Evolutionary conservation across 2,113 vertebrate genomes (phyloP).

Genomic region (Aplodontia rufa): DNA sequence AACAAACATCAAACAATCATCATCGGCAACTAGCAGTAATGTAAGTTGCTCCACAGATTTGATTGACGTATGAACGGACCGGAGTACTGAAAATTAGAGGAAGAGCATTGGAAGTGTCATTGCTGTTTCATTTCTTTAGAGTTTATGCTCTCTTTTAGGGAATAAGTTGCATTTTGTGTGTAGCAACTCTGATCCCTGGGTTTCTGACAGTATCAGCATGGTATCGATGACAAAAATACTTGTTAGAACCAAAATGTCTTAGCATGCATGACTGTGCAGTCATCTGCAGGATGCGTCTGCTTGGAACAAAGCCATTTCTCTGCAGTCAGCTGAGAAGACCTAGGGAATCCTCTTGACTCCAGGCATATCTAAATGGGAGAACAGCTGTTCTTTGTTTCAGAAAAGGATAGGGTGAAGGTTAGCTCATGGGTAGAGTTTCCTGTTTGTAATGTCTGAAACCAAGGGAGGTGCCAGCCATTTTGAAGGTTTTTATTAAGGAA

Average conservation of each 20-base stretch:
- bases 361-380: background rate
- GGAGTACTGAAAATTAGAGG: background rate
- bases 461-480: constrained; percentile 14
- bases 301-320: background rate
- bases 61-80: background rate
- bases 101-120: background rate
- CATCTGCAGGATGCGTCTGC: background rate
- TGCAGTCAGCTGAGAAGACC: background rate
- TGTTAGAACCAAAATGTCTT: constrained; percentile 18
- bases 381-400: constrained; percentile 54
- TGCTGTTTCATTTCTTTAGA: background rate
- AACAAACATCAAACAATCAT: background rate
- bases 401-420: constrained; percentile 25
- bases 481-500: constrained; percentile 35
- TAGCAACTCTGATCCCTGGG: background rate
- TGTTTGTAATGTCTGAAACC: constrained; percentile 45
- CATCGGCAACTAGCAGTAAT: background rate
- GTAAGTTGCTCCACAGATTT: background rate
- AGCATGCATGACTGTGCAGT: background rate
- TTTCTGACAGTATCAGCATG: background rate
- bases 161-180: constrained; percentile 8
- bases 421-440: constrained; percentile 48
- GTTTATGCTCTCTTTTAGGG: background rate
- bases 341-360: background rate
- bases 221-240: background rate